A percentile compares a stretch with the other conserved stretches of the same genome.
phyloP scores from a whole-genome alignment of 2,888 invertebrate genomes.

The Nephrotoma flavescens region DNA sequence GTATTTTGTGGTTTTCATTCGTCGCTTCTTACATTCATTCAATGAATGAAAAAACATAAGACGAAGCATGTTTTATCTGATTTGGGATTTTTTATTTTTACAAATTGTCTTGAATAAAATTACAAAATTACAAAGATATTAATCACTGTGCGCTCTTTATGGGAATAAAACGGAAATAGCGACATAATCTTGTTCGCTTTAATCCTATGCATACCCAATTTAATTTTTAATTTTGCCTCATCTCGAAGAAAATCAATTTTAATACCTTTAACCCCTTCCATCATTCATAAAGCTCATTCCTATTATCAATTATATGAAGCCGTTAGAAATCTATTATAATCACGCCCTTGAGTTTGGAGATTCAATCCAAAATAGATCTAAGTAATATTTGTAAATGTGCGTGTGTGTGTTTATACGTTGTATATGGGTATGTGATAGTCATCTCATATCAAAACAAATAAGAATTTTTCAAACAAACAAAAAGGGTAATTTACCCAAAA shows the following conservation, averaged over 20 bases:
- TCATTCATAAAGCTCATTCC: not conserved
- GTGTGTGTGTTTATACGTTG: not conserved
- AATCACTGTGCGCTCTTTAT: not conserved
- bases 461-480: not conserved
- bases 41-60: not conserved
- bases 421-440: not conserved
- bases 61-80: not conserved
- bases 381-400: not conserved
- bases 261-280: not conserved
- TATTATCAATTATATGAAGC: not conserved
- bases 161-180: not conserved
- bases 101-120: not conserved
- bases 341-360: not conserved
- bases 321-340: not conserved
- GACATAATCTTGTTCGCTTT: not conserved
- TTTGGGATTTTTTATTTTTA: not conserved
- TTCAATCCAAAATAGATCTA: not conserved
- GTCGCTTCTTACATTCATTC: not conserved
- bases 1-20: not conserved
- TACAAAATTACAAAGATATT: not conserved
- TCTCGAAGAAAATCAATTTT: not conserved
- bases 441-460: not conserved
- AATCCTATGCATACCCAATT: not conserved
- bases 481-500: not conserved
- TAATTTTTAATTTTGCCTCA: not conserved